Evolutionary conservation across 2,888 invertebrate species (phyloP), one percentile per base, ranked within the genome.

Genomic region (Oeneis ivallda): DNA sequence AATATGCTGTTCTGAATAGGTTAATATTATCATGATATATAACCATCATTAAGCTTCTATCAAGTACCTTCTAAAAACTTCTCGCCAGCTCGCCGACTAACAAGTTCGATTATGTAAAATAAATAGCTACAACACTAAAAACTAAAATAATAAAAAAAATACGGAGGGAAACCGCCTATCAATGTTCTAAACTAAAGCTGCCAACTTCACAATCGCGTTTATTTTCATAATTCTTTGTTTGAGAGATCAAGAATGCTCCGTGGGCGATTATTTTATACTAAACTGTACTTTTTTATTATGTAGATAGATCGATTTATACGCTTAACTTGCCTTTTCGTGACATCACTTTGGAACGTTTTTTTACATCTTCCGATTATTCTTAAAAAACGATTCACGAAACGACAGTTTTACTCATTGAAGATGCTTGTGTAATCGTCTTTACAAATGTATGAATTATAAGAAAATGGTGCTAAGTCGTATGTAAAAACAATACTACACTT

Each of bases 161-260:
- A 84, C 86, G 87, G 88, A 88, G 88, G 87, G 89, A 85, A 79
- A 77, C 73, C 75, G 80, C 81, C 62, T 64, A 65, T 39, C 50
- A 17, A 49, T 34, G 47, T 67, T 60, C 63, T 68, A 66, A 66
- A 69, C 68, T 68, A 68, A 68, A 64, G 60, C 61, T 63, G 65
- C 62, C 70, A 43, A 61, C 64, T 68, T 56, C 49, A 61, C 26
- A 62, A 59, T 63, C 62, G 52, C 53, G 41, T 60, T 41, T 60
- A 47, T 52, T 37, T 56, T 57, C 37, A 19, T 58, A 58, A 50
- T 37, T 53, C 43, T 53, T 54, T 54, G 43, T 62, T 64, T 58
- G 61, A 66, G 68, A 70, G 63, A 68, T 70, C 67, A 64, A 53
- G 39, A 62, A 43, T 63, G 60, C 60, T 65, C 45, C 49, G 56